Evolutionary conservation across 2,888 invertebrate genomes (phyloP).

Genomic region (Eudemis profundana): DNA sequence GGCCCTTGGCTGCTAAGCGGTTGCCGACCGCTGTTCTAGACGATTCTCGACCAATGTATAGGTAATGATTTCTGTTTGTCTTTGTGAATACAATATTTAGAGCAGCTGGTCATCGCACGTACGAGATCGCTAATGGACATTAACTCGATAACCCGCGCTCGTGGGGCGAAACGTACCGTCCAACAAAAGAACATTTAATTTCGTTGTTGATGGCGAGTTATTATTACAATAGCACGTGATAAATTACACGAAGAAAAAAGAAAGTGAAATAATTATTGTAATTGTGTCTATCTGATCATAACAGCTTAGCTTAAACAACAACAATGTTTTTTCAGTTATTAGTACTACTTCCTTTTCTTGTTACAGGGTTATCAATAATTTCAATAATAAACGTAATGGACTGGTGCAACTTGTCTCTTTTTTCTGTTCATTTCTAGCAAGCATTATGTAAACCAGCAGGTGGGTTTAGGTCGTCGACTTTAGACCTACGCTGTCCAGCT

Average conservation of each 20-base stretch:
- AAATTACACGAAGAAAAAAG: conserved; percentile 10
- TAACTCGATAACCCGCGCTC: conserved; percentile 56
- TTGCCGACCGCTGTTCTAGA: too few relatives aligned
- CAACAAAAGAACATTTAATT: conserved; percentile 45
- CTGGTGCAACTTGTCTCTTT: conserved; percentile 2
- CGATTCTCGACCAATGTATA: not conserved
- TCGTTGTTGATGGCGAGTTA: conserved; percentile 52
- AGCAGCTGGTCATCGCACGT: conserved; percentile 55
- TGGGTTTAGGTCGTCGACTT: conserved; percentile 76
- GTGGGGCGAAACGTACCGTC: conserved; percentile 43
- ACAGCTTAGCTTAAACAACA: not conserved
- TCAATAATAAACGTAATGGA: conserved; percentile 27
- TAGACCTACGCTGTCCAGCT: conserved; percentile 67
- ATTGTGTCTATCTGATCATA: not conserved
- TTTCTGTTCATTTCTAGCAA: conserved; percentile 32
- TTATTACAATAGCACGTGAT: conserved; percentile 45
- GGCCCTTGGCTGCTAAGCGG: too few relatives aligned
- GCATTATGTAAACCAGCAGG: conserved; percentile 64
- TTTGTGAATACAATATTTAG: conserved; percentile 51
- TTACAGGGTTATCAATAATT: conserved; percentile 20
- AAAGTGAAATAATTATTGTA: not conserved
- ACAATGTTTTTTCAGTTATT: conserved; percentile 1
- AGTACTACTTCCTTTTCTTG: conserved; percentile 6
- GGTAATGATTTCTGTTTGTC: conserved; percentile 51
- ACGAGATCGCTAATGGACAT: conserved; percentile 59